Percentiles rank a stretch among this genome's conserved stretches.
These are phyloP conservation scores for Elanus axillaris DNA, from an alignment of 2,113 vertebrate species.

Conservation along the genomic window DNA sequence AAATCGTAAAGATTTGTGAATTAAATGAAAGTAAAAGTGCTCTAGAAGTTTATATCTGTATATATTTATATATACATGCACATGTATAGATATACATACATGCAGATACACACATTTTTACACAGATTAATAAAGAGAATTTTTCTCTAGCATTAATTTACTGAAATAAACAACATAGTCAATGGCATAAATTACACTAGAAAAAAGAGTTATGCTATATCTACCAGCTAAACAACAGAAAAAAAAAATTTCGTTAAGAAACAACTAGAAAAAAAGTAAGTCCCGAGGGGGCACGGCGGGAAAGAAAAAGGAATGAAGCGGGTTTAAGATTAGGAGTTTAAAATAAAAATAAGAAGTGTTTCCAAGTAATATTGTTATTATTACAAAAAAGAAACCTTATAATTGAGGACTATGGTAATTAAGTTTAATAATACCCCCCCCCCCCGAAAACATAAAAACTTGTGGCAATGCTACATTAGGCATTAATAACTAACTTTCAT, in stretches of 20 bases:
- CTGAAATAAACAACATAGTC: background rate
- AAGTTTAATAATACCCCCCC: background rate
- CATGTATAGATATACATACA: background rate
- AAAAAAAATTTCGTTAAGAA: background rate
- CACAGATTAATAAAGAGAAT: background rate
- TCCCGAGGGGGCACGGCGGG: fast-evolving
- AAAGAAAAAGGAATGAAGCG: background rate
- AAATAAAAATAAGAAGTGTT: background rate
- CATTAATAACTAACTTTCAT: background rate
- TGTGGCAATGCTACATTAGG: background rate
- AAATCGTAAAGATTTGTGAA: background rate
- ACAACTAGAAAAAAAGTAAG: background rate
- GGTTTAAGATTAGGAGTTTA: background rate
- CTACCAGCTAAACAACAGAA: background rate
- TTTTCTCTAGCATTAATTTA: background rate
- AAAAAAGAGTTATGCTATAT: background rate
- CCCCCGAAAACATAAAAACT: background rate
- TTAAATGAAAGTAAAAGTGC: background rate
- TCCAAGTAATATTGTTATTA: background rate
- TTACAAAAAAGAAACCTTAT: background rate
- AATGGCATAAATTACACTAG: background rate
- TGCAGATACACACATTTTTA: background rate
- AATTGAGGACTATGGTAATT: background rate
- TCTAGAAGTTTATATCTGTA: background rate
- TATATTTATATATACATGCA: background rate